Evolutionary conservation across 2,888 invertebrate species (phyloP).

Genomic region (Metacarcinus magister): DNA sequence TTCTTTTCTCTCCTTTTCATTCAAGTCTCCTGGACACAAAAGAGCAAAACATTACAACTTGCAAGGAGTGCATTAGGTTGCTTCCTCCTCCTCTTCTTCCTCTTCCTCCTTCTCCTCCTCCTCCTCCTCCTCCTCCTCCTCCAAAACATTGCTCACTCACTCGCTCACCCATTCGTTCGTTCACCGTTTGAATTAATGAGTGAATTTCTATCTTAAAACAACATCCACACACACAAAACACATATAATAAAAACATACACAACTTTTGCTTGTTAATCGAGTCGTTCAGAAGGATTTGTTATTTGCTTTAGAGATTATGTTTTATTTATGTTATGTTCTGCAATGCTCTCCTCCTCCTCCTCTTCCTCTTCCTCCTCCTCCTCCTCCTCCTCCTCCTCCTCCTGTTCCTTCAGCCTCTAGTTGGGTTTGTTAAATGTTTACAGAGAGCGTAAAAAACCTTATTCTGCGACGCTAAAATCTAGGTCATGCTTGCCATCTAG

Average conservation of each 20-base stretch:
- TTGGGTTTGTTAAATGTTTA: neutral
- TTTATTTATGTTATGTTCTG: neutral
- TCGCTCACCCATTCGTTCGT: neutral
- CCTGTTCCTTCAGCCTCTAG: too few relatives aligned
- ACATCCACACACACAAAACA: neutral
- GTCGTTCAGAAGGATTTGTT: neutral
- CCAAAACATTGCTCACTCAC: neutral
- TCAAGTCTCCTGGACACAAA: neutral
- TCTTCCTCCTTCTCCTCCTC: too few relatives aligned
- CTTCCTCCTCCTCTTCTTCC: too few relatives aligned
- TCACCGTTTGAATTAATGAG: neutral
- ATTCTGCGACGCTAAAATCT: neutral
- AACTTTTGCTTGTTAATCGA: neutral
- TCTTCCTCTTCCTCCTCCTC: neutral
- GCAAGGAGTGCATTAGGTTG: conserved; percentile 38
- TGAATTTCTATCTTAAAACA: neutral
- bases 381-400: too few relatives aligned
- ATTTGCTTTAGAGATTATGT: neutral
- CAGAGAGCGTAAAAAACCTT: neutral
- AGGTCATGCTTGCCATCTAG: neutral
- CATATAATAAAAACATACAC: neutral
- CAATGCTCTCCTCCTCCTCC: neutral
- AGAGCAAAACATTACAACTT: conserved; percentile 26
- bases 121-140: too few relatives aligned
- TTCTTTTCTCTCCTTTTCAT: neutral